Evolutionary conservation across 2,797 vertebrate genomes (phyloP), one percentile per base, ranked within the genome.

Genomic region (Sardinella longiceps): DNA sequence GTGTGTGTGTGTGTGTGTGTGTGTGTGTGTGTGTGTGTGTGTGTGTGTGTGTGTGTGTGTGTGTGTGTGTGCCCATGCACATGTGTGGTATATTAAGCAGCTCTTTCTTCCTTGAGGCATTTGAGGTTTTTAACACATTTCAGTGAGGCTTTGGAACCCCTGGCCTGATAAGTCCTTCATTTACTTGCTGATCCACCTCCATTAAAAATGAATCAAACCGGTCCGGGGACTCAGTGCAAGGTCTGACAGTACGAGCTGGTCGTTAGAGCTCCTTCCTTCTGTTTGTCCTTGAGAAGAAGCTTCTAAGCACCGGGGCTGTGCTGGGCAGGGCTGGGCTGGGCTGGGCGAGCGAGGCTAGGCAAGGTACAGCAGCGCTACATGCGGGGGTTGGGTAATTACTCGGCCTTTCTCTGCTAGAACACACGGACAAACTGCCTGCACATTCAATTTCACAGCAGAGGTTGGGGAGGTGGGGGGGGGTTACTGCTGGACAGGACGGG

Each of bases 121-220:
- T 91, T 93, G 92, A 94, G 91, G 93, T 94, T 94, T 94, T 92
- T 93, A 91, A 93, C 93, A 94, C 92, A 94, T 94, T 94, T 94
- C 92, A 92, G 88, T 91, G 89, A 91, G 92, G 92, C 91, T 93
- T 93, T 92, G 92, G 92, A 92, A 91, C 92, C 90, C 89, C 90
- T 91, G 88, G 90, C 90, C 92, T 93, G 93, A 93, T 94, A 92
- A 94, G 91, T 93, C 92, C 91, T 92, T 94, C 92, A 94, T 94
- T 94, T 94, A 94, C 93, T 94, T 91, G 94, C 91, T 88, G 91
- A 85, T 87, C 91, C 86, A 91, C 91, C 92, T 90, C 90, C 90
- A 93, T 88, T 92, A 88, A 90, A 92, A 93, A 91, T 91, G 88
- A 94, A 94, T 94, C 92, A 93, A 91, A 92, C 85, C 94, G 92